Evolutionary conservation across 2,797 vertebrate species (phyloP).

Genomic region (Odontamblyopus lacepedii): DNA sequence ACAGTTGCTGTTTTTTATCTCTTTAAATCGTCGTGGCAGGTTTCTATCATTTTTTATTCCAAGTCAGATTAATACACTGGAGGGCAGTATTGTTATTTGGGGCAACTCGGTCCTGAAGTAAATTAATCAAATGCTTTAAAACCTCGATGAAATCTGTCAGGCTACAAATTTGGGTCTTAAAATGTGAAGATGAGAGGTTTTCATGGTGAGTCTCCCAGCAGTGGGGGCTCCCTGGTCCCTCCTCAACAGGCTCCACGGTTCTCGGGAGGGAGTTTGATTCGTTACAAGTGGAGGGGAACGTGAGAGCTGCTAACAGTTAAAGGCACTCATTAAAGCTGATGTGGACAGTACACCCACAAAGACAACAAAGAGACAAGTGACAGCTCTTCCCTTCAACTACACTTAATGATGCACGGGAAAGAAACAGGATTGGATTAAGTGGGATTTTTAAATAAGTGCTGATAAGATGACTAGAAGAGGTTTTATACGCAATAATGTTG

Average conservation of each 20-base stretch:
- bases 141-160: conserved; percentile 57
- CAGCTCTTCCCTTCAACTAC: conserved; percentile 36
- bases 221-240: conserved; percentile 62
- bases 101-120: conserved; percentile 34
- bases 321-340: conserved; percentile 60
- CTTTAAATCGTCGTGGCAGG: neutral
- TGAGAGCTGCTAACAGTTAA: conserved; percentile 45
- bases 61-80: conserved; percentile 63
- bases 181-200: conserved; percentile 59
- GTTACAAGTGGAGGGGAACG: conserved; percentile 66
- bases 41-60: conserved; percentile 8
- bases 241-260: conserved; percentile 46
- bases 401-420: conserved; percentile 38
- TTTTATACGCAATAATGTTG: conserved; percentile 13
- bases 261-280: conserved; percentile 66
- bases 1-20: neutral
- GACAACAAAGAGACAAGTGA: conserved; percentile 37
- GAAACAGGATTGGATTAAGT: conserved; percentile 10
- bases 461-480: conserved; percentile 11
- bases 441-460: conserved; percentile 31
- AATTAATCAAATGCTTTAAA: conserved; percentile 50
- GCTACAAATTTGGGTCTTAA: conserved; percentile 51
- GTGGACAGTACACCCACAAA: conserved; percentile 57
- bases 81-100: conserved; percentile 77
- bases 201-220: conserved; percentile 50